phyloP scores from a whole-genome alignment of 2,797 vertebrate genomes.

The Monodelphis domestica region DNA sequence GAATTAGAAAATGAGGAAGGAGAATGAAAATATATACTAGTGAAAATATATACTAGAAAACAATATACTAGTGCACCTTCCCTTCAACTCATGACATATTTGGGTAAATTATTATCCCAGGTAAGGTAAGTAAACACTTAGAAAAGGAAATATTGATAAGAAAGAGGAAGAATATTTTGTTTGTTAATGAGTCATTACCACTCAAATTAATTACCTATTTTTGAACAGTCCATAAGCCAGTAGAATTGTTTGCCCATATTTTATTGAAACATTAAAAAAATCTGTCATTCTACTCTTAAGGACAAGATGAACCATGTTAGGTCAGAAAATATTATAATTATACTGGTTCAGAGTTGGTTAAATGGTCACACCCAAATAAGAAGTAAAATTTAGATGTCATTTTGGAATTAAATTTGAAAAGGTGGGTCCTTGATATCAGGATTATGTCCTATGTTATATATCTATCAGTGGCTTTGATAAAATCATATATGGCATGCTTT shows the following conservation, averaged over 20 bases:
- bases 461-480: background rate
- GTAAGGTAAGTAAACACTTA: background rate
- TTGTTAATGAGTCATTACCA: background rate
- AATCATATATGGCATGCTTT: background rate
- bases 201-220: background rate
- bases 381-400: background rate
- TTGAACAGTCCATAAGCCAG: background rate
- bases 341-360: background rate
- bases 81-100: background rate
- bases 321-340: background rate
- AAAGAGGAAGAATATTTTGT: background rate
- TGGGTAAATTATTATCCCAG: background rate
- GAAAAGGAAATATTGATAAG: background rate
- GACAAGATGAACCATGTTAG: background rate
- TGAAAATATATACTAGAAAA: too few species aligned
- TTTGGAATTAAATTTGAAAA: background rate
- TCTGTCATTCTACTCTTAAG: background rate
- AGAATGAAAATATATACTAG: too few species aligned
- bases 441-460: background rate
- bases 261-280: background rate
- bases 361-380: background rate
- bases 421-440: background rate
- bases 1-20: background rate
- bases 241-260: background rate
- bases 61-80: background rate